Evolutionary conservation across 2,797 vertebrate genomes (phyloP), one percentile per base, ranked within the genome.

Genomic region (Cichlasoma orientale): DNA sequence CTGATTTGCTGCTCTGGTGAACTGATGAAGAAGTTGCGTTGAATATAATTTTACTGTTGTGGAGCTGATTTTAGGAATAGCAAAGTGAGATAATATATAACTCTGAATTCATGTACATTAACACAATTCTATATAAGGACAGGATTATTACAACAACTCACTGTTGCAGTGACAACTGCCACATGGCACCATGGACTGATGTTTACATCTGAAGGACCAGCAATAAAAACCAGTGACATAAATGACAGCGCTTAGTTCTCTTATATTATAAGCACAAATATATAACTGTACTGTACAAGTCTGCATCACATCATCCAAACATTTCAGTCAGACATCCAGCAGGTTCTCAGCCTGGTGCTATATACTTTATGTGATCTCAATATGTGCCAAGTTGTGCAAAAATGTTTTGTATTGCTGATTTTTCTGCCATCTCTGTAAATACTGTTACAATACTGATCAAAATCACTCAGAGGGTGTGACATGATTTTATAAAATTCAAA

Each of bases 261-360:
- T 53, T 36, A 71, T 13, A 50, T 36, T 55, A 66, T 44, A 81
- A 81, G 58, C 58, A 71, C 29, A 73, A 12, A 66, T 63, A 53
- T 16, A 56, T 75, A 78, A 38, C 72, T 56, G 82, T 89, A 92
- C 83, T 94, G 85, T 86, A 88, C 21, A 70, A 70, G 54, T 76
- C 82, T 36, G 74, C 78, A 68, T 83, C 72, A 61, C 72, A 78
- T 84, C 72, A 80, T 38, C 75, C 59, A 78, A 61, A 77, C 12
- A 71, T 56, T 75, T 81, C 61, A 85, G 78, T 79, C 75, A 84
- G 71, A 83, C 41, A 25, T 83, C 74, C 63, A 74, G 56, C 33
- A 79, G 84, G 87, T 93, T 93, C 89, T 93, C 90, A 92, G 79
- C 76, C 79, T 87, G 90, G 93, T 94, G 92, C 92, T 91, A 89